Evolutionary conservation across 1,140 invertebrate genomes (phyloP).

Genomic region (Eufriesea mexicana): DNA sequence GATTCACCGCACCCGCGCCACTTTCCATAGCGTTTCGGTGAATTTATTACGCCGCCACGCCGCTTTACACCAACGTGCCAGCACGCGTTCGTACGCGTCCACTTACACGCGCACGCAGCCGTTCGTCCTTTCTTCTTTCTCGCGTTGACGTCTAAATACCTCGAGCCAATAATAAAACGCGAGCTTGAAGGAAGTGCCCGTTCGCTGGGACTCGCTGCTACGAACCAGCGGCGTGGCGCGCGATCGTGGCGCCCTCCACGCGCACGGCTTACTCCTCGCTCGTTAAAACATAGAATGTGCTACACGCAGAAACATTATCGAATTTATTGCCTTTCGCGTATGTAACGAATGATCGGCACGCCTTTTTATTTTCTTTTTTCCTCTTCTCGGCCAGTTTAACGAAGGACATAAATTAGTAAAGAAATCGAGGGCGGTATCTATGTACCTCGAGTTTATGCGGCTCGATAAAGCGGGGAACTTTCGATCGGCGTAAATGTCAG

Average conservation of each 20-base stretch:
- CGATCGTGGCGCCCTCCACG: neutral
- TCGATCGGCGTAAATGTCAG: conserved; percentile 5
- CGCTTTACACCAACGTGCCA: neutral
- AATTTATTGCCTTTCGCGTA: neutral
- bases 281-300: neutral
- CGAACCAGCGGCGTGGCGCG: too few relatives aligned
- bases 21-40: conserved; percentile 39
- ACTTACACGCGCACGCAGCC: neutral
- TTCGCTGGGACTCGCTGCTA: neutral
- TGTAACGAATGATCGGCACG: too few relatives aligned
- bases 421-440: conserved; percentile 7
- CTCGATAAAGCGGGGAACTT: neutral
- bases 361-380: neutral
- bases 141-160: conserved; percentile 24
- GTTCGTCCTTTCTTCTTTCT: neutral
- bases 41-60: conserved; percentile 49
- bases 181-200: neutral
- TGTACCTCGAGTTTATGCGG: neutral
- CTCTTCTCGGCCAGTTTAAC: neutral
- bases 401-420: neutral
- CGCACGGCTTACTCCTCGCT: neutral
- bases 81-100: too few relatives aligned
- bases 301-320: neutral
- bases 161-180: conserved; percentile 1
- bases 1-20: conserved; percentile 40